Base-by-base conservation (phyloP, 2,113 vertebrate genomes). In the Calyptomena viridis region DNA sequence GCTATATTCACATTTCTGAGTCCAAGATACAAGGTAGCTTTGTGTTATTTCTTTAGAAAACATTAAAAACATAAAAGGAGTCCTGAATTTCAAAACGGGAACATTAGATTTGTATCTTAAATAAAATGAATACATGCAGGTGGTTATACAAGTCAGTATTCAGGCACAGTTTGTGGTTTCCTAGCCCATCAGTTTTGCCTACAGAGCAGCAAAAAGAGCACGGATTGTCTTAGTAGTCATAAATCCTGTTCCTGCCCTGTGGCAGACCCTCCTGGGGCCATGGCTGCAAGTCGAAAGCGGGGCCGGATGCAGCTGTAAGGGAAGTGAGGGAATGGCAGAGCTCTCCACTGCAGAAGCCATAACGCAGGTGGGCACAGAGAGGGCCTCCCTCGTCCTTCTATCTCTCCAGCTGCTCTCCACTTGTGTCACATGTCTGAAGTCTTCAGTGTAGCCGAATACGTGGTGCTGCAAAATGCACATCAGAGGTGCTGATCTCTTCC, bases 391-490 rank as follows among this genome's bases (percentile, higher is more conserved):
- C 1, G 0, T 3, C 8, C 27, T 30, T 60, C 58, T 12, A 0
- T 4, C 13, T 10, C 3, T 12, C 7, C 4, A 3, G 44, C 64
- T 67, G 31, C 22, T 9, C 25, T 4, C 18, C 2, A 0, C 13
- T 37, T 4, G 0, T 8, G 27, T 76, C 21, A 2, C 53, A 1
- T 10, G 53, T 66, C 28, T 24, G 25, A 11, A 9, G 9, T 5
- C n/a, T 46, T 21, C 25, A 4, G 0, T 9, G 31, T 6, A 33
- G 16, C 13, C 6, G 9, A 12, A 47, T 24, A 0, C 35, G 2
- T 0, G 39, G 64, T 18, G 50, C 72, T 71, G 59, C 50, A 9
- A 31, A 67, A 6, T 2, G 33, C 33, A 0, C 0, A 0, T 7
- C 19, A 5, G 73, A 55, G 39, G 12, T 5, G 7, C 9, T 14